These are phyloP conservation scores for Oreochromis aureus DNA, from an alignment of 2,113 vertebrate genomes.

Conservation along the genomic window DNA sequence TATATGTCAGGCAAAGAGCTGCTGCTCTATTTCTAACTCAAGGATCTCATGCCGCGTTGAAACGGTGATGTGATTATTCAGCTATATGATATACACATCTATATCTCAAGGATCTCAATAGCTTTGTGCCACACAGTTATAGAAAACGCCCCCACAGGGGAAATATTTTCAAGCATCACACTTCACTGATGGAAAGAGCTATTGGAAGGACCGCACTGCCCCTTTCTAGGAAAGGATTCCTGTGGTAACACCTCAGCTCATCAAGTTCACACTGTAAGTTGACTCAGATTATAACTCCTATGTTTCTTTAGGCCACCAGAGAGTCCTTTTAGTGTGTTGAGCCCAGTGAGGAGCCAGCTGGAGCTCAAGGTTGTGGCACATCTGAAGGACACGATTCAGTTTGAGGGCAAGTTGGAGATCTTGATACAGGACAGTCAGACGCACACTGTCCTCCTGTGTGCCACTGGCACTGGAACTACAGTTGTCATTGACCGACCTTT, in stretches of 20 bases:
- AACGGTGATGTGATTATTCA: conserved; percentile 21
- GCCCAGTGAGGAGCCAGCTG: conserved; percentile 65
- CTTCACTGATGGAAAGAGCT: conserved; percentile 3
- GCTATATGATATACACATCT: conserved; percentile 17
- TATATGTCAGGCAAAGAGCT: background rate
- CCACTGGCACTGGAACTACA: conserved; percentile 78
- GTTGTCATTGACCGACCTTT: conserved; percentile 80
- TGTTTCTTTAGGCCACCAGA: conserved; percentile 58
- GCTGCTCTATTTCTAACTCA: background rate
- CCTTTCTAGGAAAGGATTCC: background rate
- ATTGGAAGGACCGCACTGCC: background rate
- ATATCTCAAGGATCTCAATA: background rate
- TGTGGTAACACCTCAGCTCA: background rate
- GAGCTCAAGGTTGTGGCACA: conserved; percentile 73
- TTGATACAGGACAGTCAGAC: conserved; percentile 66
- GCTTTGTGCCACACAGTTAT: background rate
- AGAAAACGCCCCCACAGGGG: background rate
- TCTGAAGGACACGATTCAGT: conserved; percentile 73
- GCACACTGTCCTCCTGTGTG: conserved; percentile 63
- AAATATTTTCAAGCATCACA: background rate
- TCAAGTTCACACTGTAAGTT: background rate
- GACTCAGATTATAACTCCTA: background rate
- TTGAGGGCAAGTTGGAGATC: conserved; percentile 73
- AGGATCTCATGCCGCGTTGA: background rate
- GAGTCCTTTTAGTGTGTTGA: conserved; percentile 73